Conservation (phyloP, 2,888 invertebrate species). For the Idaea biselata region DNA sequence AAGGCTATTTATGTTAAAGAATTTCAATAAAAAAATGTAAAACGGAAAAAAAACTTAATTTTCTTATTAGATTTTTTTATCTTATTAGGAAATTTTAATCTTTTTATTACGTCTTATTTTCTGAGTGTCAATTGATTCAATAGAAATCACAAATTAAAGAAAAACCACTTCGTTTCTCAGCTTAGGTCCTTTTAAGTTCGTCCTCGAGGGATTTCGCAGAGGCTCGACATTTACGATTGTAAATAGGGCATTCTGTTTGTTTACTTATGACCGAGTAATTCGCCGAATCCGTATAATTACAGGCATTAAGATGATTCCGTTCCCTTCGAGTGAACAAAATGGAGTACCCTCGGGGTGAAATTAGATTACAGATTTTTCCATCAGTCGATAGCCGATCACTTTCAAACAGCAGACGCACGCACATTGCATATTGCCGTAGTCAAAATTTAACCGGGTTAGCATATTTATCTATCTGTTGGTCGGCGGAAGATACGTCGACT, state of each 20-base stretch:
- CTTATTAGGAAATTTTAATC: background rate
- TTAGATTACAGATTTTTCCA: background rate
- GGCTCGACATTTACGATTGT: slow-evolving; percentile 72
- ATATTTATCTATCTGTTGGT: too few relatives aligned
- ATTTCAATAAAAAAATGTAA: too few relatives aligned
- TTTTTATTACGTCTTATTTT: background rate
- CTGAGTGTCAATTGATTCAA: background rate
- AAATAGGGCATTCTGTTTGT: slow-evolving; percentile 75
- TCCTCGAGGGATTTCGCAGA: slow-evolving; percentile 1
- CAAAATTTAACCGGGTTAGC: too few relatives aligned
- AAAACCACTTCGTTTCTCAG: background rate
- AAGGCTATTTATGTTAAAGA: too few relatives aligned
- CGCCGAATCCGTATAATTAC: slow-evolving; percentile 80
- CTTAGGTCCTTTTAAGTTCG: background rate
- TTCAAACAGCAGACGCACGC: background rate
- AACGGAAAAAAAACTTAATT: background rate
- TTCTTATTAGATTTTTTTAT: background rate
- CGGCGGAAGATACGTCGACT: too few relatives aligned
- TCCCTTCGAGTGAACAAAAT: slow-evolving; percentile 40
- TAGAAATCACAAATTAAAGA: background rate
- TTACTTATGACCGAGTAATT: slow-evolving; percentile 80
- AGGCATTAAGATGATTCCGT: slow-evolving; percentile 77
- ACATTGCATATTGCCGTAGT: background rate
- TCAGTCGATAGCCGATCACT: background rate
- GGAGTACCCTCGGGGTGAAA: slow-evolving; percentile 6